These are phyloP conservation scores for Scylla paramamosain DNA, from an alignment of 1,140 invertebrate genomes.

Conservation along the genomic window DNA sequence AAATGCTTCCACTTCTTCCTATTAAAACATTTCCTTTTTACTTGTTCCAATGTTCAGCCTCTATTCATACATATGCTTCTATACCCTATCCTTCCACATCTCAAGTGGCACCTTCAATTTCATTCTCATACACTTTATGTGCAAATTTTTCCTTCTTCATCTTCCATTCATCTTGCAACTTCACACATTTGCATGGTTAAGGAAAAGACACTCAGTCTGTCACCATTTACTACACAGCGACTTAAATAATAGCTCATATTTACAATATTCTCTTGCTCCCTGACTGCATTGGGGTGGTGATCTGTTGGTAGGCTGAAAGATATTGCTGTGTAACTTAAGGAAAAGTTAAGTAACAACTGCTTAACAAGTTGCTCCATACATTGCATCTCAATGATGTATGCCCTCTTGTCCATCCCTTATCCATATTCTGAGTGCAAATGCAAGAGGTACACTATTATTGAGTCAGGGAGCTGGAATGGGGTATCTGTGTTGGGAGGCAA, in stretches of 20 bases:
- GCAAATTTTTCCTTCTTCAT: too few species aligned
- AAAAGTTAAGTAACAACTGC: background rate
- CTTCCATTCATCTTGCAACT: too few species aligned
- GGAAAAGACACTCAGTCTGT: background rate
- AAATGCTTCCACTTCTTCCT: too few species aligned
- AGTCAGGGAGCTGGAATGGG: slow-evolving; percentile 17
- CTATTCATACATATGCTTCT: too few species aligned
- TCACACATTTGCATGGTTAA: background rate
- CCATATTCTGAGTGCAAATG: background rate
- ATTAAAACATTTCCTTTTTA: too few species aligned
- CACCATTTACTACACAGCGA: slow-evolving; percentile 3
- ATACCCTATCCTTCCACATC: too few species aligned
- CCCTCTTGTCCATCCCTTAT: background rate
- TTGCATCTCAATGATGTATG: background rate
- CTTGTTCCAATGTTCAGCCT: too few species aligned
- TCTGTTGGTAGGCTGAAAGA: background rate
- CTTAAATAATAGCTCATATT: slow-evolving; percentile 5
- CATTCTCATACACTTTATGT: too few species aligned
- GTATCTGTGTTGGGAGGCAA: background rate
- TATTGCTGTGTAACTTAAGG: background rate
- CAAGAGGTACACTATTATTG: background rate
- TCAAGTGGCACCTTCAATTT: too few species aligned
- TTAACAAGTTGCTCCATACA: too few species aligned
- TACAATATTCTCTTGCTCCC: slow-evolving; percentile 2
- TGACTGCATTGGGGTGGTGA: background rate